Percentiles rank a stretch among this genome's conserved stretches.
Evolutionary conservation across 2,888 invertebrate genomes (phyloP).

Genomic region (Ophion obscuratus): DNA sequence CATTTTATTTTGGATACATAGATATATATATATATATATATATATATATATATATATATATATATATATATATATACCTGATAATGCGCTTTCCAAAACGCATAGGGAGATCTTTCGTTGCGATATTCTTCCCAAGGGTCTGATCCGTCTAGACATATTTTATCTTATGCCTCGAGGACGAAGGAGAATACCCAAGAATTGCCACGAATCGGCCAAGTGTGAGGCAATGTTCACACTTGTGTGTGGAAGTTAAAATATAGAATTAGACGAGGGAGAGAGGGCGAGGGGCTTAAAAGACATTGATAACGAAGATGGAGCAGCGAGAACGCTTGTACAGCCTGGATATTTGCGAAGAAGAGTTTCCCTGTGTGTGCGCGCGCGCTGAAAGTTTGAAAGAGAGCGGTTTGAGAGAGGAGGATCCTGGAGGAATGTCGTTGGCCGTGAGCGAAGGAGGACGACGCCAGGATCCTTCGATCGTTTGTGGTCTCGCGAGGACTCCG

Average conservation of each 20-base stretch:
- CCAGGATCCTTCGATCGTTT: conserved; percentile 49
- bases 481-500: conserved; percentile 36
- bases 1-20: neutral
- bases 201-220: neutral
- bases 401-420: conserved; percentile 64
- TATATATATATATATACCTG: too few species aligned
- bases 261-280: neutral
- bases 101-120: conserved; percentile 24
- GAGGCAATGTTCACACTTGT: too few species aligned
- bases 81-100: neutral
- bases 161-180: conserved; percentile 55
- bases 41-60: too few species aligned
- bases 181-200: conserved; percentile 23
- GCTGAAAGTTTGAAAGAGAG: conserved; percentile 50
- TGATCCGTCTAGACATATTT: conserved; percentile 60
- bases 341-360: neutral
- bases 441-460: conserved; percentile 70
- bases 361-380: neutral
- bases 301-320: conserved; percentile 21
- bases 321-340: neutral
- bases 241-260: too few species aligned
- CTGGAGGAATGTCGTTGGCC: conserved; percentile 77
- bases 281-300: neutral
- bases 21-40: neutral
- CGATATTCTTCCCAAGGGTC: conserved; percentile 29